Base-by-base conservation (phyloP, 2,888 invertebrate species). In the Tetramorium bicarinatum region DNA sequence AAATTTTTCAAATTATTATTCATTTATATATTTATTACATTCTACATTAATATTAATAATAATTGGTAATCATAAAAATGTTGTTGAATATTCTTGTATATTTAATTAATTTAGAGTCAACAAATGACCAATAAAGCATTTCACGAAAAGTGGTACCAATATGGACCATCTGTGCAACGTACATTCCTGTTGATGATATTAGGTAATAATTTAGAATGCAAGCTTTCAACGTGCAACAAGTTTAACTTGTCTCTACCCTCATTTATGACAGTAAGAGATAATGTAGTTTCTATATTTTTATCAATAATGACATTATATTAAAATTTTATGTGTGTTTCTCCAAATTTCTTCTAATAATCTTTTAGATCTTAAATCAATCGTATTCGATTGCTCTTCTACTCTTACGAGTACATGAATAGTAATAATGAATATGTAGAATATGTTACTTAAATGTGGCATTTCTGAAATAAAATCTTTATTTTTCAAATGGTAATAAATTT, bases 341-440 rank as follows among this genome's bases (percentile, higher is more conserved):
- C 3, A 49, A 64, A 56, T 67, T 15, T n/a, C 29, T 64, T 66
- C 3, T 61, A 18, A 62, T 72, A 13, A 21, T 29, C 47, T 86
- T 88, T 54, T 61, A 92, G 92, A 91, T 92, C 44, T 64, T 92
- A 21, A 90, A 88, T 64, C 89, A 91, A 74, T 89, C 92, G 0
- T 92, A 92, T 66, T 88, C 92, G 2, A 84, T 85, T 15, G 87
- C 87, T 49, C 69, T 92, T 21, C 77, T 92, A 8, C 85, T 91
- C 21, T 62, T 86, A 7, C 88, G 83, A 54, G 44, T 85, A 13
- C 86, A 83, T 56, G 21, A 72, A 3, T 11, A 72, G 13, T 44
- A 59, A 59, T 13, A 1, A 59, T 29, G 29, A 13, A 47, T 29
- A 44, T 56, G 7, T 44, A 56, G 18, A 41, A 34, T 34, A 34